Evolutionary conservation across 92 coral and sea anemone species (phyloP), one percentile per base, ranked within the genome.

Genomic region (Parazoanthus atlanticus): DNA sequence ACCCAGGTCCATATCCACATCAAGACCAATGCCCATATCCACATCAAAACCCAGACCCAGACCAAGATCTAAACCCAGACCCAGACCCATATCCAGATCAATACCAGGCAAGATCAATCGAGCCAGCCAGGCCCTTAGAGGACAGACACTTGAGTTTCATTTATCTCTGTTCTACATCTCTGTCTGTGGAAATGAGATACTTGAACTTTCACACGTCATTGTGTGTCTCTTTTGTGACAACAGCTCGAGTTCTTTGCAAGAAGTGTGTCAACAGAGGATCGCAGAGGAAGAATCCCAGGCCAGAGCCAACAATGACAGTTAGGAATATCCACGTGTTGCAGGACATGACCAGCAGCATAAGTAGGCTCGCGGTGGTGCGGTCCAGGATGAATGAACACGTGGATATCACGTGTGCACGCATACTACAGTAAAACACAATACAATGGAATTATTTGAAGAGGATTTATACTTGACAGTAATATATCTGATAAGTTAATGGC

Each of bases 261-360:
- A 65, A 82, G 36, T 65, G 75, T 25, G 54, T 82, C 74, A 82
- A 28, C 33, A 82, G 26, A 33, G 86, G 86, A 43, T 82, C 86
- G 54, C 74, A 82, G 56, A 82, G 73, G 32, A 82, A 82, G 75
- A 64, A 82, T 9, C 86, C 86, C n/a, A 82, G 73, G 11, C 86
- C 86, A 82, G 75, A 40, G 26, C 86, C 86, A 1, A 82, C 33
- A 33, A 36, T 28, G 41, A 82, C 86, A 65, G 76, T 82, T 21
- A 65, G 3, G 25, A 82, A 64, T 65, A 82, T 65, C 86, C 86
- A 82, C 9, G 75, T 82, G 75, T 82, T 82, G 56, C 56, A 82
- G 32, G 86, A 64, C 86, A 82, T 82, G 58, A 82, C 86, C 56
- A 82, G 19, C 26, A 82, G 25, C 86, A 82, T 82, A 29, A 82